phyloP scores from a whole-genome alignment of 23 tunicate species.

The Ciona savignyi region DNA sequence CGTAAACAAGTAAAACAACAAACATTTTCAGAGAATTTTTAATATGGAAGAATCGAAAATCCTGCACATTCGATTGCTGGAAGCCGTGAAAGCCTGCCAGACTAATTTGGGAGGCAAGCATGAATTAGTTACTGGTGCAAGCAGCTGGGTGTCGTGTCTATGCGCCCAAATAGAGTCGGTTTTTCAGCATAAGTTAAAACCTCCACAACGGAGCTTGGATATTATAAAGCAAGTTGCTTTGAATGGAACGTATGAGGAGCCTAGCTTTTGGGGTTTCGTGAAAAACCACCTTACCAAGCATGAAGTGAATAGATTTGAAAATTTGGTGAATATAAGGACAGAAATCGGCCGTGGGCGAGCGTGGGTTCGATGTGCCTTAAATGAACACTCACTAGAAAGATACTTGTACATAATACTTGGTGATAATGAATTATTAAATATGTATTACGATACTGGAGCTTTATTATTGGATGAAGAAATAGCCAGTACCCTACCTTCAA shows the following conservation, averaged over 20 bases:
- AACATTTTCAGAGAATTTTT: background rate
- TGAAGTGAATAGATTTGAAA: constrained; percentile 51
- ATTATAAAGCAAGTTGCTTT: constrained; percentile 7
- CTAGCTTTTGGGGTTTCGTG: constrained; percentile 58
- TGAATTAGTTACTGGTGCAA: constrained; percentile 59
- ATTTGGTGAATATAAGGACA: constrained; percentile 33
- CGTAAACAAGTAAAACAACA: no score
- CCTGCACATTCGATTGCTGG: constrained; percentile 51
- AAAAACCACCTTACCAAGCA: constrained; percentile 59
- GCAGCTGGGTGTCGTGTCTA: constrained; percentile 67
- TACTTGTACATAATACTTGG: constrained; percentile 54
- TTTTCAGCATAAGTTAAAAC: constrained; percentile 46
- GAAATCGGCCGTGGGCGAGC: constrained; percentile 81
- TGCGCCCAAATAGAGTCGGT: constrained; percentile 80
- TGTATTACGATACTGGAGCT: constrained; percentile 54
- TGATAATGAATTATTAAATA: constrained; percentile 24
- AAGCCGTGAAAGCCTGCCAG: constrained; percentile 78
- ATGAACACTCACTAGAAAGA: constrained; percentile 77
- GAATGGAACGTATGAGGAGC: constrained; percentile 20
- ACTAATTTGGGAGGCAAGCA: constrained; percentile 46
- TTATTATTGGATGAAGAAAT: constrained; percentile 69
- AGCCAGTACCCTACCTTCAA: constrained; percentile 60
- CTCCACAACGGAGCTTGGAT: background rate
- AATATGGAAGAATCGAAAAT: constrained; percentile 25
- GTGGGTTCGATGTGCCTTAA: constrained; percentile 66